Conservation (phyloP, 2,113 vertebrate genomes). For the Enhydra lutris region DNA sequence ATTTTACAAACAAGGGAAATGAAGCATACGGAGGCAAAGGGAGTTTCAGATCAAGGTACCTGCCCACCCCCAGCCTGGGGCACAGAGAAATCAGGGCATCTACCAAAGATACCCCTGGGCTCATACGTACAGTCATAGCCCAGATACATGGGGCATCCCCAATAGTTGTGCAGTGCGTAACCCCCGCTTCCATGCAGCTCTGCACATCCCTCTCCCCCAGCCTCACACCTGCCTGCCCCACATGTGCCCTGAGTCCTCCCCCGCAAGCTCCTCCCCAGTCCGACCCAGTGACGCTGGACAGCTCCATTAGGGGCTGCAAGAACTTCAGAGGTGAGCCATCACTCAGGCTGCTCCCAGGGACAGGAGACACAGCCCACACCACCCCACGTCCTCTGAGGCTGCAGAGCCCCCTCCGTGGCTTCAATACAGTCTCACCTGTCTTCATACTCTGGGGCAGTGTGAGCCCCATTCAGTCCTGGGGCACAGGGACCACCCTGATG, state of each 20-base stretch:
- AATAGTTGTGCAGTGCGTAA: neutral
- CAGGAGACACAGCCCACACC: neutral
- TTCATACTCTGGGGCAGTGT: neutral
- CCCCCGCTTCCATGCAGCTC: neutral
- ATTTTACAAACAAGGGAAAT: slow-evolving; percentile 19
- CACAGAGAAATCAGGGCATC: neutral
- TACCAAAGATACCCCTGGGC: neutral
- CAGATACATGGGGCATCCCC: neutral
- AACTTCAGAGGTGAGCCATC: neutral
- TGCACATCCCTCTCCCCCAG: neutral
- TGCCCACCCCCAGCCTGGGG: too few relatives aligned
- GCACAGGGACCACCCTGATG: slow-evolving; percentile 28
- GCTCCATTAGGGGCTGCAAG: neutral
- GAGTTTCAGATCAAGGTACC: neutral
- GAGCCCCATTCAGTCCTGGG: slow-evolving; percentile 39
- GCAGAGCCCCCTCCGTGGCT: neutral
- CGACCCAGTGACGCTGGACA: neutral
- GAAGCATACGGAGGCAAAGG: neutral
- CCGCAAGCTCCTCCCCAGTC: neutral
- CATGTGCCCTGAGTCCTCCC: neutral
- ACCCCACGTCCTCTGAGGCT: neutral
- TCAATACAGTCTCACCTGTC: slow-evolving; percentile 18
- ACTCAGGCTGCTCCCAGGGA: neutral
- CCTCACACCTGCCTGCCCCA: neutral
- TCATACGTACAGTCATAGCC: neutral